These are phyloP conservation scores for Phyto melanocephala DNA, from an alignment of 2,888 invertebrate genomes.

Conservation along the genomic window DNA sequence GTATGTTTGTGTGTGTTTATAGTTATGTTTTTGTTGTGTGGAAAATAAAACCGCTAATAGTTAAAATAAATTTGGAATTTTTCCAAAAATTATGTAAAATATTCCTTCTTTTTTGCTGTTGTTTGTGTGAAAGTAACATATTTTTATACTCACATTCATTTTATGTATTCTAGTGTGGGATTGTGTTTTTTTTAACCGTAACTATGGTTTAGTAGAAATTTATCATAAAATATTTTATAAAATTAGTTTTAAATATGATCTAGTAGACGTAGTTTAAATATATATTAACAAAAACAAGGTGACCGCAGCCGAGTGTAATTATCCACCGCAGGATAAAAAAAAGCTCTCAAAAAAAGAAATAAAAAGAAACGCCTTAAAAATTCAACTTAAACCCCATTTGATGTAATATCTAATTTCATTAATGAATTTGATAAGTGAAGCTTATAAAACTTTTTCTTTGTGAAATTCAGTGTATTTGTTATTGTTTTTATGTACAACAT, in stretches of 20 bases:
- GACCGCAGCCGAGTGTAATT: too few species aligned
- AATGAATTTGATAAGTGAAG: not conserved
- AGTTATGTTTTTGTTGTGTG: conserved; percentile 22
- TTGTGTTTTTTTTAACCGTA: conserved; percentile 34
- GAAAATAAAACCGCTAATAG: conserved; percentile 55
- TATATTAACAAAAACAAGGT: conserved; percentile 8
- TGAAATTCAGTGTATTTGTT: conserved; percentile 2
- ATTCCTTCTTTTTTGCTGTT: not conserved
- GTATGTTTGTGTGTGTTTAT: not conserved
- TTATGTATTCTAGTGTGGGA: conserved; percentile 1
- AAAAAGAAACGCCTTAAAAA: not conserved
- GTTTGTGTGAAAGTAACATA: conserved; percentile 42
- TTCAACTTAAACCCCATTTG: not conserved
- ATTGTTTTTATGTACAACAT: conserved; percentile 19
- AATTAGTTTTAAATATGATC: conserved; percentile 40
- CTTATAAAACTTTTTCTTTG: not conserved
- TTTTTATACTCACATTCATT: conserved; percentile 12
- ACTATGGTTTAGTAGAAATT: conserved; percentile 51
- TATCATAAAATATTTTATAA: conserved; percentile 57
- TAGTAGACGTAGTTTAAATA: conserved; percentile 27
- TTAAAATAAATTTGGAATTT: conserved; percentile 58
- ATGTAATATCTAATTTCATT: not conserved
- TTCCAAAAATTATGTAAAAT: conserved; percentile 51
- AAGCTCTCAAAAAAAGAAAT: not conserved
- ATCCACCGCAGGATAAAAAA: too few species aligned